Evolutionary conservation across 2,797 vertebrate species (phyloP).

Genomic region (Podarcis siculus): DNA sequence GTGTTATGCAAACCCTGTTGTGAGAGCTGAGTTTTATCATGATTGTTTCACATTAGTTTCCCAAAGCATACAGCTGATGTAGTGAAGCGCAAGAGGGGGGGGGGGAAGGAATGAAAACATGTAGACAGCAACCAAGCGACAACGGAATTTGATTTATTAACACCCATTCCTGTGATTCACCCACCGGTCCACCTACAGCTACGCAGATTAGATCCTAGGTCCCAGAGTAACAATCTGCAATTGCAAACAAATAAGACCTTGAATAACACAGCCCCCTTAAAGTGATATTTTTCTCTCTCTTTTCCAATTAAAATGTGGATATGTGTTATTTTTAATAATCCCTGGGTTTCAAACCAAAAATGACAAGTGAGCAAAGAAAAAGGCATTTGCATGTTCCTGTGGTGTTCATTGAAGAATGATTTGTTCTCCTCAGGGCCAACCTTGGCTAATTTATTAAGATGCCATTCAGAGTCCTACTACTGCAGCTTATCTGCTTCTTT

Average conservation of each 20-base stretch:
- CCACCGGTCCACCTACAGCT: conserved; percentile 19
- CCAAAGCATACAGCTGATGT: neutral
- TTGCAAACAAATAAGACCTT: conserved; percentile 38
- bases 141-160: conserved; percentile 38
- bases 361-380: conserved; percentile 7
- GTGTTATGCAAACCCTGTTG: neutral
- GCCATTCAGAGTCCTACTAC: neutral
- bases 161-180: conserved; percentile 35
- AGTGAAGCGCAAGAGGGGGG: neutral
- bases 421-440: neutral
- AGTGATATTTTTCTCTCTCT: neutral
- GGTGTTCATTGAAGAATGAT: neutral
- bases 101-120: neutral
- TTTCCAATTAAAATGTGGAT: conserved; percentile 26
- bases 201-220: conserved; percentile 10
- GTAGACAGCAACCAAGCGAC: neutral
- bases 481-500: neutral
- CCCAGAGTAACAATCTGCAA: conserved; percentile 1
- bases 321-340: neutral
- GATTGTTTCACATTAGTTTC: neutral
- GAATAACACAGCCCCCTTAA: conserved; percentile 17
- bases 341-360: conserved; percentile 24
- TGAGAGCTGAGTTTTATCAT: conserved; percentile 6
- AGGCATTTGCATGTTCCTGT: neutral
- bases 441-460: conserved; percentile 27